These are phyloP conservation scores for Prochilodus magdalenae DNA, from an alignment of 2,113 vertebrate genomes.

Conservation along the genomic window DNA sequence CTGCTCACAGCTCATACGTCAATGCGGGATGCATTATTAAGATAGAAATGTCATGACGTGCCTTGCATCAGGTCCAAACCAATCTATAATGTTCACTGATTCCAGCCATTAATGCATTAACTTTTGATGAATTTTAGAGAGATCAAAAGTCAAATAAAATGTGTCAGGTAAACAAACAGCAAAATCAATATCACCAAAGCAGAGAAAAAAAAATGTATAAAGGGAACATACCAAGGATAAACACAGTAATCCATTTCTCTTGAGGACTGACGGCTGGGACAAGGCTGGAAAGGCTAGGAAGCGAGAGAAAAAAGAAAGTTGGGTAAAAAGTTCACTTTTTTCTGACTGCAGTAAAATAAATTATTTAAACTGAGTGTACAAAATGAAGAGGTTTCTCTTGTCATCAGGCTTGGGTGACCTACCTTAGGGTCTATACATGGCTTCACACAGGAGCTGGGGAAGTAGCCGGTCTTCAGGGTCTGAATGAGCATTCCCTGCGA, in stretches of 20 bases:
- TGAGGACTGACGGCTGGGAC: slow-evolving; percentile 82
- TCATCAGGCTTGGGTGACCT: background rate
- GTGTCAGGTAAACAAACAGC: background rate
- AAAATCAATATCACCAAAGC: slow-evolving; percentile 29
- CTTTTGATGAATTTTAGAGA: slow-evolving; percentile 32
- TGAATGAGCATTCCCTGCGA: slow-evolving; percentile 87
- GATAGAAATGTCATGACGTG: slow-evolving; percentile 31
- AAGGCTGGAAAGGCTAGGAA: slow-evolving; percentile 78
- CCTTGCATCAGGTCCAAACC: slow-evolving; percentile 12
- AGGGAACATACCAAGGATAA: slow-evolving; percentile 88
- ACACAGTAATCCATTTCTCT: slow-evolving; percentile 89
- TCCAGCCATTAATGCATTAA: slow-evolving; percentile 21
- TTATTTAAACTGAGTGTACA: background rate
- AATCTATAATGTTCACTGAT: slow-evolving; percentile 49
- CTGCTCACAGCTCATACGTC: slow-evolving; percentile 25
- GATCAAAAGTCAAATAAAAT: slow-evolving; percentile 28
- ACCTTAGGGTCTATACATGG: slow-evolving; percentile 93
- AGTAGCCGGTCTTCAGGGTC: slow-evolving; percentile 90
- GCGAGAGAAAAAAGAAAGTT: background rate
- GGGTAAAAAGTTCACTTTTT: background rate
- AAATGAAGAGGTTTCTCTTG: background rate
- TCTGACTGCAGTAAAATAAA: background rate
- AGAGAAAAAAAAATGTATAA: background rate
- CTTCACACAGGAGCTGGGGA: slow-evolving; percentile 92
- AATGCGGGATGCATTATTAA: slow-evolving; percentile 7